Evolutionary conservation across 2,888 invertebrate species (phyloP), one percentile per base, ranked within the genome.

Genomic region (Pristionchus arcanus): DNA sequence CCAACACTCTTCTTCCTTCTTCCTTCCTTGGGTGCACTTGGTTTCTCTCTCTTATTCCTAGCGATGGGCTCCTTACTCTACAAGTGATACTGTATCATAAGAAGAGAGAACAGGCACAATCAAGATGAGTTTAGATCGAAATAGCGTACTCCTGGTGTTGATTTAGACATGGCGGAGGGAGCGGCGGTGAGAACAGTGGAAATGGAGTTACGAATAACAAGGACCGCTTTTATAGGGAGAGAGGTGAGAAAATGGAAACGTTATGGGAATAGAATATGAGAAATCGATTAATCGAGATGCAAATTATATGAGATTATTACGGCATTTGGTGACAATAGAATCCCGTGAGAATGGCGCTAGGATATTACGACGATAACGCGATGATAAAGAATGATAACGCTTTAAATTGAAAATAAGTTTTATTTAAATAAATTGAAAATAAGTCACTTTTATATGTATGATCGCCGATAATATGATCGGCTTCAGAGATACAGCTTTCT

Each of bases 1-100:
- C 84, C 84, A 1, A 85, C 59, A 59, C 84, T 85, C 59, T 55
- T 85, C 84, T 49, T 85, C 59, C 28, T 85, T 28, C 25, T 59
- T 5, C 31, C 59, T 3, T 85, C 59, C 49, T 85, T 85, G 49
- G 81, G 49, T 13, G 49, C 81, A 53, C 81, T 81, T 28, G 42
- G 49, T n/a, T 81, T 81, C 81, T 81, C 81, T 28, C 81, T 25
- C 49, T 81, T 74, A 7, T 34, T 81, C 19, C 71, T 34, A 71
- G 21, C 37, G n/a, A 81, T 13, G 2, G 49, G 31, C 81, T 81
- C 81, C 81, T 81, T 81, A n/a, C 49, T 53, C 81, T 81, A 42
- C 9, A 81, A 21, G 16, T 74, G 31, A 37, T 15, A 74, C 74
- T 37, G 37, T 34, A 74, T 74, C 37, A 37, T 74, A 19, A 13